Conservation (phyloP, 2,797 vertebrate genomes). For the Erethizon dorsatum region DNA sequence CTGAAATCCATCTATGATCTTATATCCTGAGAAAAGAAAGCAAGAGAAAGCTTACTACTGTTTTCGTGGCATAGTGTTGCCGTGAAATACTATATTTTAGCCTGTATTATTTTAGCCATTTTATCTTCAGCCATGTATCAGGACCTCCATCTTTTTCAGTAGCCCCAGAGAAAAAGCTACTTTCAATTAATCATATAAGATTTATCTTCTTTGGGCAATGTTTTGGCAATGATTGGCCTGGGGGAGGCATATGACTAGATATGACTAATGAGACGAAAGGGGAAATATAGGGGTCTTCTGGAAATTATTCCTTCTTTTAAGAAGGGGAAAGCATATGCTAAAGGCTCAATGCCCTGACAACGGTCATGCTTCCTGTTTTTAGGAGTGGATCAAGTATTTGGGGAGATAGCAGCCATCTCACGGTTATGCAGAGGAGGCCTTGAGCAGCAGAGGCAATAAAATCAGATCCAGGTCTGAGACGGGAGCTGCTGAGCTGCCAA, state of each 20-base stretch:
- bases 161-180: not conserved
- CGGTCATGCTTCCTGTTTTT: not conserved
- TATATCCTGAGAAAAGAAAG: not conserved
- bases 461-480: not conserved
- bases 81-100: not conserved
- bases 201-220: not conserved
- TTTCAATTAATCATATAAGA: not conserved
- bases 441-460: not conserved
- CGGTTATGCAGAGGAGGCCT: not conserved
- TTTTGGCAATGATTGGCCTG: not conserved
- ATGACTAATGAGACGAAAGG: not conserved
- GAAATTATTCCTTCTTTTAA: not conserved
- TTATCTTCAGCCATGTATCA: not conserved
- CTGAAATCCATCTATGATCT: slow-evolving; percentile 19
- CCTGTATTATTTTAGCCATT: not conserved
- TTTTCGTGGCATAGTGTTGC: not conserved
- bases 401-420: not conserved
- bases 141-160: not conserved
- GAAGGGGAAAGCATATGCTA: not conserved
- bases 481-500: not conserved
- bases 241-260: not conserved
- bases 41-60: not conserved
- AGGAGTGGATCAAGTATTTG: not conserved
- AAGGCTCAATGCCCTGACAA: not conserved
- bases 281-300: not conserved